Conservation (phyloP, 2,888 invertebrate genomes). For the Hemicrepidius hirtus region DNA sequence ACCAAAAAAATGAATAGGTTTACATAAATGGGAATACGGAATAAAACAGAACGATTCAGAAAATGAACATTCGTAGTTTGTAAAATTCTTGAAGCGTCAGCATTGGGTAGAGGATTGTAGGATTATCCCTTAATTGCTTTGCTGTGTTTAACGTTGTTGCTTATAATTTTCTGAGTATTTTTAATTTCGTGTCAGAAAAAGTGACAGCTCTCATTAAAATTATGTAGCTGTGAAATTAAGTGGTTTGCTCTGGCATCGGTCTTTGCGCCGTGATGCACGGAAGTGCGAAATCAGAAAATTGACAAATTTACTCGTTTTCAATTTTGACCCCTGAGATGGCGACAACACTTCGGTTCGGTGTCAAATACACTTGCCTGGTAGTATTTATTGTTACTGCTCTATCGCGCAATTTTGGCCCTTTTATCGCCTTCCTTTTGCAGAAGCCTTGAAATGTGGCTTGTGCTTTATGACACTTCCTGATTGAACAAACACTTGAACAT, state of each 20-base stretch:
- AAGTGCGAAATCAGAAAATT: slow-evolving; percentile 6
- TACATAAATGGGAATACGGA: slow-evolving; percentile 1
- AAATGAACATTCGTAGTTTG: slow-evolving; percentile 24
- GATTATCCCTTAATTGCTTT: slow-evolving; percentile 44
- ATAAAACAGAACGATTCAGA: background rate
- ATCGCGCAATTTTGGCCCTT: slow-evolving; percentile 40
- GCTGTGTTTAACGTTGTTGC: slow-evolving; percentile 40
- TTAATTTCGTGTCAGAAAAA: slow-evolving; percentile 14
- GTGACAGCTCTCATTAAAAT: slow-evolving; percentile 14
- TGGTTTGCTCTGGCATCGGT: no score
- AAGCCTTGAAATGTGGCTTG: slow-evolving; percentile 6
- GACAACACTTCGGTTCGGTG: slow-evolving; percentile 25
- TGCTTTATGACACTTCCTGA: slow-evolving; percentile 22
- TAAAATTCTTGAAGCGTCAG: slow-evolving; percentile 44
- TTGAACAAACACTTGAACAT: slow-evolving; percentile 21
- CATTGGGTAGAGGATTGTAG: slow-evolving; percentile 27
- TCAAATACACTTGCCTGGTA: slow-evolving; percentile 34
- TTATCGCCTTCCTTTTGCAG: slow-evolving; percentile 21
- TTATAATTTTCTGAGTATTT: slow-evolving; percentile 34
- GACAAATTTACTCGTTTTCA: slow-evolving; percentile 38
- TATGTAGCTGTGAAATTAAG: background rate
- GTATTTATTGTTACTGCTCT: slow-evolving; percentile 45
- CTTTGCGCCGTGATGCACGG: background rate
- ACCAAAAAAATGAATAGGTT: no score
- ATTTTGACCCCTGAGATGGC: slow-evolving; percentile 30